A percentile compares a stretch with the other conserved stretches of the same genome.
Conservation (phyloP, 2,113 vertebrate species). For the Myanophis thanlyinensis region DNA sequence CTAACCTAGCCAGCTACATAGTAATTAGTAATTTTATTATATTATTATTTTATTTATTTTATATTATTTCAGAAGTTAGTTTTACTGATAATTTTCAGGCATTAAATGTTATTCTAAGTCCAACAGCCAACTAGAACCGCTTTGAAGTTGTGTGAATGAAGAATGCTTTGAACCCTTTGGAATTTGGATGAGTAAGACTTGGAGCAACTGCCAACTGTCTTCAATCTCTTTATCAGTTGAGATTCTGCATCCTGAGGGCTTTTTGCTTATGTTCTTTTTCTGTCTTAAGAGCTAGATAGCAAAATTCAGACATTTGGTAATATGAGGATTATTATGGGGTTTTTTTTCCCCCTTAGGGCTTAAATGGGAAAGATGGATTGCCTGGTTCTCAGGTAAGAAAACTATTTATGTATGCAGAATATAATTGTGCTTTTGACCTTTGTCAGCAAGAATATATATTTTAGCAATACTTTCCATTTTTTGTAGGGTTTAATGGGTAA, state of each 20-base stretch:
- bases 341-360: constrained; percentile 61
- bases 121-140: background rate
- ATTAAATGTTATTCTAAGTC: background rate
- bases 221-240: background rate
- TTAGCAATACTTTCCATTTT: constrained; percentile 12
- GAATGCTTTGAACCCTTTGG: background rate
- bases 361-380: constrained; percentile 77
- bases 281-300: background rate
- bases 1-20: background rate
- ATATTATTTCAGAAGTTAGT: background rate
- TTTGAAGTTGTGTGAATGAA: background rate
- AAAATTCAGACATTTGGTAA: background rate
- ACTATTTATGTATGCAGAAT: constrained; percentile 2
- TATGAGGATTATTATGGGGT: constrained; percentile 1
- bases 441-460: background rate
- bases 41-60: no score
- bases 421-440: constrained; percentile 1
- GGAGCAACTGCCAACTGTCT: background rate
- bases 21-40: background rate
- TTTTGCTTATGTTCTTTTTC: background rate
- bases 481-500: constrained; percentile 84
- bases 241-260: background rate
- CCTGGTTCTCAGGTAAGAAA: constrained; percentile 77
- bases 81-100: background rate
- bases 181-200: background rate